These are phyloP conservation scores for Alcis repandata DNA, from an alignment of 2,888 invertebrate genomes.

Conservation along the genomic window DNA sequence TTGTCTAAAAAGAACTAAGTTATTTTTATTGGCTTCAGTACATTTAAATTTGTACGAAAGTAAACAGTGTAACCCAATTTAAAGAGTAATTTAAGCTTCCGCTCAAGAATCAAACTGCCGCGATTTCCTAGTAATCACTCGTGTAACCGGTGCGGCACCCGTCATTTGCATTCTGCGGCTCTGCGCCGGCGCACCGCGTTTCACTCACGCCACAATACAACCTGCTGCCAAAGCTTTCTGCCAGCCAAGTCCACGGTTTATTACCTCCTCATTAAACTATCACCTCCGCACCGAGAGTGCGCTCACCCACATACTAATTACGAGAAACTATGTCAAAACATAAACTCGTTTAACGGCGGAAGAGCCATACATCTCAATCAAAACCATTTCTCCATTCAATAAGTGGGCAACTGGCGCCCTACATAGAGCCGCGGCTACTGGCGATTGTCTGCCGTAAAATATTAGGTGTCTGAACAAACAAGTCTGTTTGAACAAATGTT, in stretches of 20 bases:
- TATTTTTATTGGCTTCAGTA: constrained; percentile 1
- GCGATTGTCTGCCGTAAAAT: constrained; percentile 55
- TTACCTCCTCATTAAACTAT: constrained; percentile 32
- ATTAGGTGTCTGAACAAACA: constrained; percentile 55
- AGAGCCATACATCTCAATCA: constrained; percentile 54
- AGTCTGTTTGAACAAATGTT: constrained; percentile 66
- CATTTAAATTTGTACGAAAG: neutral
- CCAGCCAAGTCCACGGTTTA: constrained; percentile 34
- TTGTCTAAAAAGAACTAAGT: no score
- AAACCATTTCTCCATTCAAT: constrained; percentile 48
- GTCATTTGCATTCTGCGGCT: constrained; percentile 59
- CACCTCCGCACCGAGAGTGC: constrained; percentile 24
- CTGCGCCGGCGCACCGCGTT: constrained; percentile 54
- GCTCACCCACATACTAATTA: constrained; percentile 39
- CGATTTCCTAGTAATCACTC: constrained; percentile 47
- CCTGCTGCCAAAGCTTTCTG: constrained; percentile 47
- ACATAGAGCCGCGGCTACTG: constrained; percentile 49
- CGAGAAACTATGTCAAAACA: constrained; percentile 48
- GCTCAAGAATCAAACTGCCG: constrained; percentile 20
- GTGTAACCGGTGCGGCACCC: constrained; percentile 48
- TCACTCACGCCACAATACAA: constrained; percentile 53
- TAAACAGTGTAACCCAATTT: constrained; percentile 6
- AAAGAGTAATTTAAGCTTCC: constrained; percentile 15
- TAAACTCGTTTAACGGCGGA: constrained; percentile 48
- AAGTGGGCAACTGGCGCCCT: constrained; percentile 52